Percentiles rank a stretch among this genome's conserved stretches.
These are phyloP conservation scores for Lagorchestes hirsutus DNA, from an alignment of 2,797 vertebrate genomes.

Conservation along the genomic window DNA sequence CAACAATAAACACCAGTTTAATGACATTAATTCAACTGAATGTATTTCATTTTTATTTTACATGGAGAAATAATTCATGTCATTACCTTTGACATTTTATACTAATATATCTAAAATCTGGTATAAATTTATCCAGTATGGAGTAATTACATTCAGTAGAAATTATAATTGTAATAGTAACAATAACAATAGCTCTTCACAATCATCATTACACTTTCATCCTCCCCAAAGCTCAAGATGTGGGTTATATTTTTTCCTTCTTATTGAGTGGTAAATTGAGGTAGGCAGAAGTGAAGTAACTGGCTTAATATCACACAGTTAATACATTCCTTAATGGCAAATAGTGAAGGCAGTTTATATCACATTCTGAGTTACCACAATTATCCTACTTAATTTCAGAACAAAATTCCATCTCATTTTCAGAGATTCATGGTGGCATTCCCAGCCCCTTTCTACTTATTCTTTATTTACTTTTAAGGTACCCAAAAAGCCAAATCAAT, in stretches of 20 bases:
- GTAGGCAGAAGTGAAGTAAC: background rate
- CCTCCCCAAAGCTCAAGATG: background rate
- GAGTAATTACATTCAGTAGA: background rate
- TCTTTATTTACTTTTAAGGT: background rate
- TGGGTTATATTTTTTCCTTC: background rate
- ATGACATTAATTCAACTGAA: background rate
- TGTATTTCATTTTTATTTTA: background rate
- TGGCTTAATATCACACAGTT: background rate
- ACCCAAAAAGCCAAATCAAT: background rate
- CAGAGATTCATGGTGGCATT: too few species aligned
- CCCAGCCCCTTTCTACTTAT: too few species aligned
- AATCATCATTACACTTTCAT: background rate
- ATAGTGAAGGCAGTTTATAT: background rate
- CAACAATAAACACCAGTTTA: background rate
- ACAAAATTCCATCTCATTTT: background rate
- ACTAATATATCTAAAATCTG: background rate
- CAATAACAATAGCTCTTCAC: background rate
- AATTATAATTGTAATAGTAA: too few species aligned
- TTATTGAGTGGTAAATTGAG: background rate
- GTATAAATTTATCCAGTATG: background rate
- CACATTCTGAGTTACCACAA: background rate
- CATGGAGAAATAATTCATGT: background rate
- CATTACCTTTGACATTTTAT: background rate
- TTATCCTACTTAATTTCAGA: background rate
- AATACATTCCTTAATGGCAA: background rate